Evolutionary conservation across 1,140 invertebrate genomes (phyloP).

Genomic region (Scaptomyza montana): DNA sequence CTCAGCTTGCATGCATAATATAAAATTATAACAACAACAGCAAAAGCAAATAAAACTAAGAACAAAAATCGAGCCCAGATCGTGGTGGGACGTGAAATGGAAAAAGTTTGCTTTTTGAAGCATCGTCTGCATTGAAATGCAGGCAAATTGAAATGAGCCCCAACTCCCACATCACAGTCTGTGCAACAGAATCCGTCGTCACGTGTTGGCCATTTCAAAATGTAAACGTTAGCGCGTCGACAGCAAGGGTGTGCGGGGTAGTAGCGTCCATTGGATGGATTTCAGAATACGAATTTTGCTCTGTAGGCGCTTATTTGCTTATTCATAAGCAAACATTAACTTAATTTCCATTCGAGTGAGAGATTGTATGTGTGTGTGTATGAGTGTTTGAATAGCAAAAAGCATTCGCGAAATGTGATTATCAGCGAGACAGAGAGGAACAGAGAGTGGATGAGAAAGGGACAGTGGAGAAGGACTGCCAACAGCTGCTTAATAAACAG

Average conservation of each 20-base stretch:
- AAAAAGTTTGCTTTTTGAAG: constrained; percentile 55
- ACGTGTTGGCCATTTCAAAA: constrained; percentile 82
- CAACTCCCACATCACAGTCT: background rate
- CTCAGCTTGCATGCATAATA: constrained; percentile 41
- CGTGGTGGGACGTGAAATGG: constrained; percentile 57
- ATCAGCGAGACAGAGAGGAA: constrained; percentile 44
- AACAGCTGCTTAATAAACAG: constrained; percentile 70
- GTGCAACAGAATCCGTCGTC: constrained; percentile 32
- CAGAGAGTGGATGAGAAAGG: background rate
- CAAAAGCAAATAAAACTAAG: constrained; percentile 3
- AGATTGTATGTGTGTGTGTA: constrained; percentile 5
- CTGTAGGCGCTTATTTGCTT: constrained; percentile 80
- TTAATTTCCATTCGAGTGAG: constrained; percentile 72
- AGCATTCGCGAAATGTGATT: constrained; percentile 77
- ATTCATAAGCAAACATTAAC: constrained; percentile 83
- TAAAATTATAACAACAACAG: constrained; percentile 13
- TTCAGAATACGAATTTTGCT: constrained; percentile 14
- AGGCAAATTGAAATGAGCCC: constrained; percentile 76
- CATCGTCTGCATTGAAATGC: constrained; percentile 72
- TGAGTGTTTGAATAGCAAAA: constrained; percentile 46
- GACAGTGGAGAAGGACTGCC: constrained; percentile 24
- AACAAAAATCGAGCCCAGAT: constrained; percentile 18
- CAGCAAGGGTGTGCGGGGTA: background rate
- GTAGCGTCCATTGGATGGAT: constrained; percentile 59
- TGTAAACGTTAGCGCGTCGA: constrained; percentile 61